Evolutionary conservation across 1,140 invertebrate species (phyloP).

Genomic region (Drosophila busckii): DNA sequence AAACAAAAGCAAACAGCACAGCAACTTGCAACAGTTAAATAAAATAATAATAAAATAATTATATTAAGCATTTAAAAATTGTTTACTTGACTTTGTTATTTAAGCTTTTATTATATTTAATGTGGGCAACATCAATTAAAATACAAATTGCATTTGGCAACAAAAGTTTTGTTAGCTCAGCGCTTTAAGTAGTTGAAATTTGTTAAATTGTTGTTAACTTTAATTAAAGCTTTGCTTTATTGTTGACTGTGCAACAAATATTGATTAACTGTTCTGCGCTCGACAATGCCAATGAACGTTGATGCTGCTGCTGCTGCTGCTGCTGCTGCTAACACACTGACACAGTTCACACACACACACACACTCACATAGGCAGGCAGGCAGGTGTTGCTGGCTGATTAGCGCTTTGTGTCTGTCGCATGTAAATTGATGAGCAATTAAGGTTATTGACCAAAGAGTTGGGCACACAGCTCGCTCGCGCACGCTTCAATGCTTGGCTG

Average conservation of each 20-base stretch:
- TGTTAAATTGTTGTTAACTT: neutral
- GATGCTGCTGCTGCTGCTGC: slow-evolving; percentile 2
- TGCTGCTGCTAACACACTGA: slow-evolving; percentile 33
- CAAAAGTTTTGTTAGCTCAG: too few species aligned
- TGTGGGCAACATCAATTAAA: slow-evolving; percentile 38
- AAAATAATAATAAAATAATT: neutral
- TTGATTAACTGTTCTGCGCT: slow-evolving; percentile 56
- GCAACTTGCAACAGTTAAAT: neutral
- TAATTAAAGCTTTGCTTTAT: slow-evolving; percentile 1
- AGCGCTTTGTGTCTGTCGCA: slow-evolving; percentile 8
- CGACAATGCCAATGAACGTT: slow-evolving; percentile 38
- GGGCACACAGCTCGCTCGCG: slow-evolving; percentile 2
- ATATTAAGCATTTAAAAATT: slow-evolving; percentile 10
- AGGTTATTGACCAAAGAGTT: slow-evolving; percentile 63
- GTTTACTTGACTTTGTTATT: too few species aligned
- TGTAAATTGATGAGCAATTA: slow-evolving; percentile 69
- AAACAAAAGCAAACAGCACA: neutral
- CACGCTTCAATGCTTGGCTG: slow-evolving; percentile 46
- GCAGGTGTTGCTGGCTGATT: slow-evolving; percentile 24
- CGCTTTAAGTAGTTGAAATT: slow-evolving; percentile 18
- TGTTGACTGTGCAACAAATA: slow-evolving; percentile 29
- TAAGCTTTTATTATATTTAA: slow-evolving; percentile 31
- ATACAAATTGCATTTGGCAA: too few species aligned
- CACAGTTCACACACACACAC: slow-evolving; percentile 28
- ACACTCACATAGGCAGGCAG: neutral